Conservation (phyloP, 1,140 invertebrate species). For the Campoletis sonorensis region DNA sequence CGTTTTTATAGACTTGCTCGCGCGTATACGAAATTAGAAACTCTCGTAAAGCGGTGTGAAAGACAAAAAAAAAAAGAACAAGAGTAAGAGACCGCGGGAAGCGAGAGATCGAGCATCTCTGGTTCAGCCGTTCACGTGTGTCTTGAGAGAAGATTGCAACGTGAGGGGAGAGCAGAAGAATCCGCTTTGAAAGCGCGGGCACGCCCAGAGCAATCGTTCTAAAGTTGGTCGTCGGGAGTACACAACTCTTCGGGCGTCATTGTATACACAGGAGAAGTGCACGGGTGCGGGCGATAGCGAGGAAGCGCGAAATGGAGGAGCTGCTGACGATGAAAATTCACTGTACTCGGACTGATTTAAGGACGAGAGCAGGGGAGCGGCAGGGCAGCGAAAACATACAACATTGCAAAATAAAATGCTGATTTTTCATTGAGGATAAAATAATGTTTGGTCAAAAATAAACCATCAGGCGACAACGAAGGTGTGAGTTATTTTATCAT, state of each 20-base stretch:
- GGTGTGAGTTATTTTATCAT: neutral
- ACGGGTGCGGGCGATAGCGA: neutral
- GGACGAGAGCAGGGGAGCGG: neutral
- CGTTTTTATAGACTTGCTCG: slow-evolving; percentile 45
- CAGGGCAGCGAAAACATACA: neutral
- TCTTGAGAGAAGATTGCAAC: neutral
- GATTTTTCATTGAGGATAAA: neutral
- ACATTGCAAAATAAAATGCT: slow-evolving; percentile 4
- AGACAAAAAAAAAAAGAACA: slow-evolving; percentile 39
- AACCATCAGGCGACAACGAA: neutral
- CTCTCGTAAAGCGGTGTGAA: slow-evolving; percentile 45
- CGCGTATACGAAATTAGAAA: slow-evolving; percentile 64
- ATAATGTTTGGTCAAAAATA: neutral
- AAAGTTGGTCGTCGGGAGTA: slow-evolving; percentile 41
- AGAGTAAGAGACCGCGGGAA: slow-evolving; percentile 7
- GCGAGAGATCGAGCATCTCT: slow-evolving; percentile 27
- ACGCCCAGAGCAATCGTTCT: slow-evolving; percentile 38
- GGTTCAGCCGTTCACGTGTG: neutral
- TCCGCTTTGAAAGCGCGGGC: slow-evolving; percentile 40
- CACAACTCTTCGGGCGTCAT: slow-evolving; percentile 2
- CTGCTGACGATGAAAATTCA: neutral
- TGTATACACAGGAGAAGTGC: neutral
- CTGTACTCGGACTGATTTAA: slow-evolving; percentile 22
- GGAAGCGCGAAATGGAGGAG: neutral
- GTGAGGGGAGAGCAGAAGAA: slow-evolving; percentile 33